A percentile compares a stretch with the other conserved stretches of the same genome.
Evolutionary conservation across 2,113 vertebrate genomes (phyloP).

Genomic region (Callocephalon fimbriatum): DNA sequence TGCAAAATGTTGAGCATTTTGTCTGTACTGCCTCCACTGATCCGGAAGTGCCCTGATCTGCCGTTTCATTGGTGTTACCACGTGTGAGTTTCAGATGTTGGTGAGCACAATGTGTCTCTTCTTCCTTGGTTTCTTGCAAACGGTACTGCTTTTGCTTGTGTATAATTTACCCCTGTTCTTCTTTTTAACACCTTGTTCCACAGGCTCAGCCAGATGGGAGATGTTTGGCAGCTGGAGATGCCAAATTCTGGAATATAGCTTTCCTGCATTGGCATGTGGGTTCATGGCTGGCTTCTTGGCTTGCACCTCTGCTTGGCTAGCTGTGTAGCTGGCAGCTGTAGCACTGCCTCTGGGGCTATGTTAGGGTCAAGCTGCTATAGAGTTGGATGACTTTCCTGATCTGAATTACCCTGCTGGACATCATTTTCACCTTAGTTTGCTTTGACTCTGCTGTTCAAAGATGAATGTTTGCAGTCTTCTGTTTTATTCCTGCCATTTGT

Average conservation of each 20-base stretch:
- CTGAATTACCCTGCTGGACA: not conserved
- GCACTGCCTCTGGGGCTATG: not conserved
- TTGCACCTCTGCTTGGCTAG: conserved; percentile 14
- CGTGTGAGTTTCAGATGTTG: not conserved
- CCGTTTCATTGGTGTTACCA: not conserved
- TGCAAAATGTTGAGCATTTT: not conserved
- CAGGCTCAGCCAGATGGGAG: not conserved
- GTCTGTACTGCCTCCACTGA: not conserved
- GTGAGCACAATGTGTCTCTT: fast-evolving
- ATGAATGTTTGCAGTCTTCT: not conserved
- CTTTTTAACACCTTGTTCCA: not conserved
- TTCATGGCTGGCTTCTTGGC: conserved; percentile 36
- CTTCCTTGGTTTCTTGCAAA: not conserved
- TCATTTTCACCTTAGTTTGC: conserved; percentile 4
- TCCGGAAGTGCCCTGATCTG: not conserved
- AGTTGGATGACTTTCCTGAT: not conserved
- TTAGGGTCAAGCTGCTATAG: not conserved
- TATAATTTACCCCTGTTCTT: not conserved
- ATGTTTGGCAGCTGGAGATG: conserved; percentile 42
- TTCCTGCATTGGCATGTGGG: not conserved
- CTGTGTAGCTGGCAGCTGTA: not conserved
- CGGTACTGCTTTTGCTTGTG: not conserved
- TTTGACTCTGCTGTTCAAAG: not conserved
- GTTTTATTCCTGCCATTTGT: conserved; percentile 5
- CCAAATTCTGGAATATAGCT: conserved; percentile 17